These are phyloP conservation scores for Graphium colonna DNA, from an alignment of 2,888 invertebrate species.

Conservation along the genomic window DNA sequence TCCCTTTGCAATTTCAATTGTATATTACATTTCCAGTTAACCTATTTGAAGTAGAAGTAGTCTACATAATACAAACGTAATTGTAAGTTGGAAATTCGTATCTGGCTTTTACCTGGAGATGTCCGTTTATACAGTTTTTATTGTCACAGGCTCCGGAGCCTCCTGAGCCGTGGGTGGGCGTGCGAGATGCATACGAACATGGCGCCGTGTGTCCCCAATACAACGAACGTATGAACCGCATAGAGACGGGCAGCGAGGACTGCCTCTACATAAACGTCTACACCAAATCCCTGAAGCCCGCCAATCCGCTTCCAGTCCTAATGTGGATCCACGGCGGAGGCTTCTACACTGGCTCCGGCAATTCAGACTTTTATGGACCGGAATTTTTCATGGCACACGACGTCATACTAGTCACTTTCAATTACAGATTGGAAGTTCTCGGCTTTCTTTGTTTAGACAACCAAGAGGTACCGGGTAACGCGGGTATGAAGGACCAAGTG, in stretches of 20 bases:
- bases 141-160: constrained; percentile 67
- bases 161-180: constrained; percentile 59
- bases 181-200: constrained; percentile 58
- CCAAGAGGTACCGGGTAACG: constrained; percentile 71
- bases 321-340: constrained; percentile 76
- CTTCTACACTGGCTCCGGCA: constrained; percentile 73
- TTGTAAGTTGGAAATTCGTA: too few relatives aligned
- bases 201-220: constrained; percentile 70
- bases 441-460: constrained; percentile 70
- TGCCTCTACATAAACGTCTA: constrained; percentile 86
- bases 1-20: too few relatives aligned
- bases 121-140: too few relatives aligned
- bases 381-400: constrained; percentile 68
- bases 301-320: constrained; percentile 55
- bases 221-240: constrained; percentile 69
- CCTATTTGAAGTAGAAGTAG: too few relatives aligned
- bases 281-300: constrained; percentile 50
- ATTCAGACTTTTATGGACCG: constrained; percentile 70
- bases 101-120: too few relatives aligned
- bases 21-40: too few relatives aligned
- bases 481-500: constrained; percentile 72
- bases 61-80: too few relatives aligned
- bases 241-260: constrained; percentile 79
- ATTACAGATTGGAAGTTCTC: constrained; percentile 71
- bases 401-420: constrained; percentile 66